Evolutionary conservation across 30 jellyfish, hydroid and myxozoan genomes (phyloP).

Genomic region (Cassiopea andromeda): DNA sequence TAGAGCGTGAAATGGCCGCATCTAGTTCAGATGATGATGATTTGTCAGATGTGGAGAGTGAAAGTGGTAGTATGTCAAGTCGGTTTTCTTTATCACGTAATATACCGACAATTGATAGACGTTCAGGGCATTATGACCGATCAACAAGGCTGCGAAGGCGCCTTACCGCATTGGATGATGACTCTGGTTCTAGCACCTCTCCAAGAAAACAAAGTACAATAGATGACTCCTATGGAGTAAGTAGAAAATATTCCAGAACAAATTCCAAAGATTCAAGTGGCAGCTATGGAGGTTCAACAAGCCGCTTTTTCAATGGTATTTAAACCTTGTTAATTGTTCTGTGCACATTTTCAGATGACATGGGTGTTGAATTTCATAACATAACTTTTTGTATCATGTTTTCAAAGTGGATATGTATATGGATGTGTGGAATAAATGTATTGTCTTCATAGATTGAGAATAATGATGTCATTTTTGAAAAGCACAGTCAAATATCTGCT

Average conservation of each 20-base stretch:
- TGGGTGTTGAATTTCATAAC: neutral
- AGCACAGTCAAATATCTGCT: no score
- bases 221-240: slow-evolving; percentile 23
- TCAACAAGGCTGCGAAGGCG: slow-evolving; percentile 71
- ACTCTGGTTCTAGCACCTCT: slow-evolving; percentile 15
- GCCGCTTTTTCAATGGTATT: slow-evolving; percentile 54
- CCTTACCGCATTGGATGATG: slow-evolving; percentile 78
- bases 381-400: neutral
- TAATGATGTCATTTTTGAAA: no score
- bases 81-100: slow-evolving; percentile 55
- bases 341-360: neutral
- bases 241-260: slow-evolving; percentile 36
- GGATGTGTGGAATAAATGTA: no score
- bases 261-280: slow-evolving; percentile 54
- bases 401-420: no score
- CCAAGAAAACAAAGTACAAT: slow-evolving; percentile 37
- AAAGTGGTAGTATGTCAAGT: slow-evolving; percentile 61
- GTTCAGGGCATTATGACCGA: slow-evolving; percentile 75
- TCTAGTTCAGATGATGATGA: slow-evolving; percentile 82
- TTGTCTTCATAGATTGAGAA: no score
- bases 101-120: slow-evolving; percentile 39
- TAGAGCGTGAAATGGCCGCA: slow-evolving; percentile 88
- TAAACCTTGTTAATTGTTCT: neutral
- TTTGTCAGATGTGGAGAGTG: slow-evolving; percentile 69
- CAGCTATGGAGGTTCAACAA: slow-evolving; percentile 50